These are phyloP conservation scores for Heliconius congener DNA, from an alignment of 1,140 invertebrate genomes.

Conservation along the genomic window DNA sequence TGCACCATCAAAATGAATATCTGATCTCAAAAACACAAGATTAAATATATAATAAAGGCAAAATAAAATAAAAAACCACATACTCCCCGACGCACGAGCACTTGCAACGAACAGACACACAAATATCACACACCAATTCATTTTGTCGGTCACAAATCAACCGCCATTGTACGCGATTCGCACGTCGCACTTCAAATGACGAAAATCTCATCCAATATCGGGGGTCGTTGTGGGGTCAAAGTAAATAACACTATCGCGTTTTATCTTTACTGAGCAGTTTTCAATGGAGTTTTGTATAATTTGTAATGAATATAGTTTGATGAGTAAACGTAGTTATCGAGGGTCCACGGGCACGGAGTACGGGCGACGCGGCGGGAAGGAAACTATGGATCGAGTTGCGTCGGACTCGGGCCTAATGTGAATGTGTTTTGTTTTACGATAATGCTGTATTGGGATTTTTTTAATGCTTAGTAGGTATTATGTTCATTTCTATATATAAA, in stretches of 20 bases:
- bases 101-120: slow-evolving; percentile 63
- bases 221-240: slow-evolving; percentile 64
- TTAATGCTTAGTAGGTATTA: not conserved
- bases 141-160: slow-evolving; percentile 49
- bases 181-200: slow-evolving; percentile 58
- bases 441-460: not conserved
- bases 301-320: slow-evolving; percentile 31
- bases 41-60: slow-evolving; percentile 3
- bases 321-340: slow-evolving; percentile 8
- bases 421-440: not conserved
- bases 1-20: not conserved
- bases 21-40: not conserved
- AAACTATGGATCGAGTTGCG: slow-evolving; percentile 4
- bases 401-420: not conserved
- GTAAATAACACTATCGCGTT: slow-evolving; percentile 69
- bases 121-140: slow-evolving; percentile 69
- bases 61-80: slow-evolving; percentile 39
- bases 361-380: not conserved
- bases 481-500: too few relatives aligned
- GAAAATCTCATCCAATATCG: slow-evolving; percentile 59
- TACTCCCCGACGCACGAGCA: slow-evolving; percentile 66
- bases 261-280: slow-evolving; percentile 50
- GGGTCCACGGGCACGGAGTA: not conserved
- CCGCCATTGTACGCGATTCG: slow-evolving; percentile 45
- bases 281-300: slow-evolving; percentile 41